These are phyloP conservation scores for Tipula vernalis DNA, from an alignment of 2,888 invertebrate genomes.

Conservation along the genomic window DNA sequence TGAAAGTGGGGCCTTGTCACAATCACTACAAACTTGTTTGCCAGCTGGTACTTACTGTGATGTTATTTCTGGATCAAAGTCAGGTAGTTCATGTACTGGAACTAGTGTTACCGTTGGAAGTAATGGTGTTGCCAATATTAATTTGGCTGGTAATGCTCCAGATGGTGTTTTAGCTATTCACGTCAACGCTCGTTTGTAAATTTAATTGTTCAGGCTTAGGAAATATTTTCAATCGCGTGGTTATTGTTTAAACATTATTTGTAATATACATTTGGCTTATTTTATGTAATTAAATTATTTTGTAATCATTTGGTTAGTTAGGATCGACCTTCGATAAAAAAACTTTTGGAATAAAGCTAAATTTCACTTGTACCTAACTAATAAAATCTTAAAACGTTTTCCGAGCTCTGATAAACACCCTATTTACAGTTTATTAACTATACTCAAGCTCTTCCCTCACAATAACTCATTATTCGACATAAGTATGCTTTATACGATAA, in stretches of 20 bases:
- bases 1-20: constrained; percentile 44
- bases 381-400: too few species aligned
- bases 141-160: background rate
- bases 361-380: too few species aligned
- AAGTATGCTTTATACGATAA: too few species aligned
- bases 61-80: constrained; percentile 43
- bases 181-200: background rate
- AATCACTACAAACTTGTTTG: constrained; percentile 38
- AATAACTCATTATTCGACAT: too few species aligned
- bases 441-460: too few species aligned
- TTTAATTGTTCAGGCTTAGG: background rate
- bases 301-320: background rate
- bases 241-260: background rate
- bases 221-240: background rate
- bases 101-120: constrained; percentile 9
- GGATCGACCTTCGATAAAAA: too few species aligned
- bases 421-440: too few species aligned
- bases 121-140: constrained; percentile 12
- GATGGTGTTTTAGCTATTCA: constrained; percentile 15
- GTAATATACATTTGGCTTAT: background rate
- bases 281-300: background rate
- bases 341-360: too few species aligned
- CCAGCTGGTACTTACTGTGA: constrained; percentile 56
- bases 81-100: constrained; percentile 40
- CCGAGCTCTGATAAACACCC: too few species aligned